Conservation (phyloP, 2,888 invertebrate species). For the Lepidochitona cinerea region DNA sequence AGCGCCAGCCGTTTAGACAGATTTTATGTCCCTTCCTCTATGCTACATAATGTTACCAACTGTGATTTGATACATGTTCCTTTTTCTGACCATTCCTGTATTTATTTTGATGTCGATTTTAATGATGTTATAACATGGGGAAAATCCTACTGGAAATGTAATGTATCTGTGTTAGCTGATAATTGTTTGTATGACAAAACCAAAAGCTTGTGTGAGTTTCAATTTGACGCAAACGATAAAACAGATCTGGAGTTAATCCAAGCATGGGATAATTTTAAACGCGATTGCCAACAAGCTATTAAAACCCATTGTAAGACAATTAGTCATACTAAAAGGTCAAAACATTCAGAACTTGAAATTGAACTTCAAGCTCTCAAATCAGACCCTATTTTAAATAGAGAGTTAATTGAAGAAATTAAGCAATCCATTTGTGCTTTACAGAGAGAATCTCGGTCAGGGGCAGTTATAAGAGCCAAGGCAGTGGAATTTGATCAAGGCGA, state of each 20-base stretch:
- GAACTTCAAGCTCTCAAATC: not conserved
- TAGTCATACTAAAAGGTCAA: not conserved
- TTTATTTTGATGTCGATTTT: too few species aligned
- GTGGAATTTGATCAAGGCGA: not conserved
- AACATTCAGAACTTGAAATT: not conserved
- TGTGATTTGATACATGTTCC: too few species aligned
- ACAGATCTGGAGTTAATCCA: not conserved
- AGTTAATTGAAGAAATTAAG: not conserved
- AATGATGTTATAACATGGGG: too few species aligned
- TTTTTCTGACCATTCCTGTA: too few species aligned
- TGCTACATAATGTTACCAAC: too few species aligned
- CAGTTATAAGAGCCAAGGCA: not conserved
- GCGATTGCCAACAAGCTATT: not conserved
- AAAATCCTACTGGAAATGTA: constrained; percentile 3
- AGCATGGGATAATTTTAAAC: not conserved
- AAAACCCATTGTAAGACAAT: not conserved
- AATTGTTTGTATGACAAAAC: not conserved
- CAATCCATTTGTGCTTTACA: not conserved
- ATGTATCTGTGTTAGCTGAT: not conserved
- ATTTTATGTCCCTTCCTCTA: too few species aligned
- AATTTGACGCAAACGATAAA: not conserved
- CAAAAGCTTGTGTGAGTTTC: not conserved
- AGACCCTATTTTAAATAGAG: not conserved
- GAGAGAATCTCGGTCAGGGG: too few species aligned
- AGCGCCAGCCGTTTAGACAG: too few species aligned